These are phyloP conservation scores for Sarotherodon lohbergeri DNA, from an alignment of 2,113 vertebrate genomes.

Conservation along the genomic window DNA sequence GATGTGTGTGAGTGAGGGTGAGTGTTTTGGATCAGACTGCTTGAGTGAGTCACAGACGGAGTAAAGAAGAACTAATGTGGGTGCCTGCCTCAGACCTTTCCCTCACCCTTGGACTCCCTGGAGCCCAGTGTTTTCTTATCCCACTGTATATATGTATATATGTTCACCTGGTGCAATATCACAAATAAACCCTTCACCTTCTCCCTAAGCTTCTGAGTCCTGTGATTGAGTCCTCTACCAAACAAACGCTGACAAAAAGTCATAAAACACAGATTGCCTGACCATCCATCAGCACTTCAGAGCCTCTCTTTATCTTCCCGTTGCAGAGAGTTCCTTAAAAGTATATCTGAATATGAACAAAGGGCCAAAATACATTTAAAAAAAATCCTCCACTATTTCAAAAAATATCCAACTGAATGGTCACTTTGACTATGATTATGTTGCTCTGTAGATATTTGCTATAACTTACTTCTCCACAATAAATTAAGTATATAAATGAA, in stretches of 20 bases:
- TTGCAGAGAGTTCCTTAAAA: neutral
- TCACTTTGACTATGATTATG: neutral
- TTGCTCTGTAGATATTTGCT: neutral
- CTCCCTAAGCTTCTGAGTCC: neutral
- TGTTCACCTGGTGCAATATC: neutral
- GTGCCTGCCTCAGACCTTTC: neutral
- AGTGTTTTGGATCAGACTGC: neutral
- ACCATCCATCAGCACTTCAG: neutral
- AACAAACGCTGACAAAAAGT: neutral
- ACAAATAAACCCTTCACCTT: neutral
- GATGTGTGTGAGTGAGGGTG: neutral
- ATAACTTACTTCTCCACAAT: neutral
- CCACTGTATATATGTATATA: neutral
- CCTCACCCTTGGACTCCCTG: neutral
- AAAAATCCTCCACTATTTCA: neutral
- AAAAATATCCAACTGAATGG: neutral
- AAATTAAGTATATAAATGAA: neutral
- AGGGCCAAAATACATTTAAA: neutral
- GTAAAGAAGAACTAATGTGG: neutral
- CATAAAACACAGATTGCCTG: neutral
- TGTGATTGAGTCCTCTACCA: neutral
- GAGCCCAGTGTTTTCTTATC: neutral
- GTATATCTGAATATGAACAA: neutral
- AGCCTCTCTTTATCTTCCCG: neutral
- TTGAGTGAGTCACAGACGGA: neutral